Percentiles rank a stretch among this genome's conserved stretches.
Conservation (phyloP, 35 echinoderm and acorn worm species). For the Ptychodera flava region DNA sequence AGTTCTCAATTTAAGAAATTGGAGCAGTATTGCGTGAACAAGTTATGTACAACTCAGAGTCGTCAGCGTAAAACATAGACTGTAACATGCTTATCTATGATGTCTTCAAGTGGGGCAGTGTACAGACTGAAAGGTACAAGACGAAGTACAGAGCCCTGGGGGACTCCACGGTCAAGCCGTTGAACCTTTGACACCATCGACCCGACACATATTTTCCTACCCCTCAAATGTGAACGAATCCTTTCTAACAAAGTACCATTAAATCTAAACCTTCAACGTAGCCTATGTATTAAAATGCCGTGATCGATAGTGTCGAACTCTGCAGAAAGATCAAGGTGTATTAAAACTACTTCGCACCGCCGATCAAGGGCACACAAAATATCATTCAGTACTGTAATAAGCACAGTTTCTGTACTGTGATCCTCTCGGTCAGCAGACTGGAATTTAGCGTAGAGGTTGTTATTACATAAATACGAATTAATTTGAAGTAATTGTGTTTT, state of each 20-base stretch:
- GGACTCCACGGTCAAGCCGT: background rate
- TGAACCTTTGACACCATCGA: background rate
- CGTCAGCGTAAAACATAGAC: background rate
- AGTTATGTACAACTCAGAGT: background rate
- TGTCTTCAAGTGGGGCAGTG: background rate
- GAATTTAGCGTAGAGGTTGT: background rate
- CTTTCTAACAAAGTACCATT: background rate
- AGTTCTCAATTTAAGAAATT: background rate
- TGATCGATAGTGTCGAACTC: background rate
- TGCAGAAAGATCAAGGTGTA: background rate
- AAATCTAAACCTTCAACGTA: background rate
- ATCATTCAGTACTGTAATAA: background rate
- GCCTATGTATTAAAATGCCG: background rate
- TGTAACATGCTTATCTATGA: background rate
- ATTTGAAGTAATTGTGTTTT: background rate
- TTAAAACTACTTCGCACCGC: background rate
- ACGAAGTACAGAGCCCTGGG: background rate
- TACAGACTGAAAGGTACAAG: background rate
- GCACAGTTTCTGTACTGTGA: background rate
- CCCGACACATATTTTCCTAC: background rate
- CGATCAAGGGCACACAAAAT: background rate
- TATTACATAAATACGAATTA: background rate
- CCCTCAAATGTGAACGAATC: background rate
- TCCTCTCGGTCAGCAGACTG: no score
- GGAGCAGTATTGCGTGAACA: background rate